Evolutionary conservation across 1,140 invertebrate species (phyloP), one percentile per base, ranked within the genome.

Genomic region (Drosophila prosaltans): DNA sequence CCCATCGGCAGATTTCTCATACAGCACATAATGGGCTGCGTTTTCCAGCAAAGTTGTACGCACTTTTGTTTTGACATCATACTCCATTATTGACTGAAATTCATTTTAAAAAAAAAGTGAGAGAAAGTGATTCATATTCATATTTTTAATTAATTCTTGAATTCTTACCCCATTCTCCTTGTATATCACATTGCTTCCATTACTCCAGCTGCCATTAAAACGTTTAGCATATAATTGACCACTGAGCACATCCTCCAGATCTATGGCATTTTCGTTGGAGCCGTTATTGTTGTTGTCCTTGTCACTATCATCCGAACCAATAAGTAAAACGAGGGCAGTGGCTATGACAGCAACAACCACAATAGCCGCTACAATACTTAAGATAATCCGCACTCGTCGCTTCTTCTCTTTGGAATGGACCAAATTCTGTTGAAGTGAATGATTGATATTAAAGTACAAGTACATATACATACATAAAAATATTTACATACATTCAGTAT

Each of bases 121-220:
- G 26, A 43, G 9, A 43, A 30, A 30, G 28, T 16, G 16, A 16
- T 16, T 16, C 16, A 16, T 16, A 16, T 16, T 16, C 16, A 16
- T 16, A 0, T 16, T 16, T 16, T 16, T 16, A 16, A 16, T 16
- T 16, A 16, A 16, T 16, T 16, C 16, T 16, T 16, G 16, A 16
- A 16, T 2, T 48, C 80, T 78, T 78, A 92, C 91, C 72, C 72
- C 54, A 59, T 67, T 60, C 1, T 83, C 70, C 24, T 78, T 81
- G 67, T 78, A 92, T 39, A 92, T 81, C 32, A 92, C 16, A 72
- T 57, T 84, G 32, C 83, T 91, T 84, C 92, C 93, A 65, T 92
- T 92, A 55, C 93, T 90, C 94, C 94, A 94, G 36, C 93, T 93
- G 55, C 92, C 94, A 78, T 94, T 94, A 68, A 94, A 94, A 9